These are phyloP conservation scores for Morpho achilles DNA, from an alignment of 2,888 invertebrate genomes.

Conservation along the genomic window DNA sequence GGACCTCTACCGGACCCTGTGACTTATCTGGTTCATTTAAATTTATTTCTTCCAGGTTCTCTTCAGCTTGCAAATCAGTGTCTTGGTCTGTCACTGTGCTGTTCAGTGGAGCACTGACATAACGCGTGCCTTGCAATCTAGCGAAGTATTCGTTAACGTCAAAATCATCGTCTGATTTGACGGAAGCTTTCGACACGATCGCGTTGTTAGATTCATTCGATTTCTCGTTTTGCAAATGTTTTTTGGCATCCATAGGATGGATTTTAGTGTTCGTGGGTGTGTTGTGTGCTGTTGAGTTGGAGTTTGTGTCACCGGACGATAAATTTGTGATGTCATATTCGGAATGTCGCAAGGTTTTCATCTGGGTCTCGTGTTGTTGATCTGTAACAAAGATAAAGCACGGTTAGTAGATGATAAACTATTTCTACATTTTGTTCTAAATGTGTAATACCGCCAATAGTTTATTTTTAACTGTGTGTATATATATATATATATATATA, in stretches of 20 bases:
- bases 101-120: conserved; percentile 64
- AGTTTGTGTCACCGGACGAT: conserved; percentile 51
- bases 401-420: too few relatives aligned
- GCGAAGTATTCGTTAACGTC: conserved; percentile 74
- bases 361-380: conserved; percentile 42
- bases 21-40: conserved; percentile 51
- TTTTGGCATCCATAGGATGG: conserved; percentile 31
- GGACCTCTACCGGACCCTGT: conserved; percentile 33
- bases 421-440: too few relatives aligned
- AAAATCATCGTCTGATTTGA: conserved; percentile 63
- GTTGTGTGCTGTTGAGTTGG: conserved; percentile 30
- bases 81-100: conserved; percentile 66
- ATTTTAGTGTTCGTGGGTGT: conserved; percentile 21
- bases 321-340: conserved; percentile 40
- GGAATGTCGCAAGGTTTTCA: conserved; percentile 42
- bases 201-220: conserved; percentile 24
- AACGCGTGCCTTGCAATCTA: conserved; percentile 63
- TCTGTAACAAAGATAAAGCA: conserved; percentile 56
- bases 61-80: conserved; percentile 69
- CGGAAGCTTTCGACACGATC: conserved; percentile 44
- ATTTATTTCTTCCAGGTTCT: conserved; percentile 64
- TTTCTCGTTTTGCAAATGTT: conserved; percentile 28
- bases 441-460: too few relatives aligned
- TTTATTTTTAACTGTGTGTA: too few relatives aligned
- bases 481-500: too few relatives aligned